phyloP scores from a whole-genome alignment of 2,888 invertebrate species.

The Drosophila quinaria region DNA sequence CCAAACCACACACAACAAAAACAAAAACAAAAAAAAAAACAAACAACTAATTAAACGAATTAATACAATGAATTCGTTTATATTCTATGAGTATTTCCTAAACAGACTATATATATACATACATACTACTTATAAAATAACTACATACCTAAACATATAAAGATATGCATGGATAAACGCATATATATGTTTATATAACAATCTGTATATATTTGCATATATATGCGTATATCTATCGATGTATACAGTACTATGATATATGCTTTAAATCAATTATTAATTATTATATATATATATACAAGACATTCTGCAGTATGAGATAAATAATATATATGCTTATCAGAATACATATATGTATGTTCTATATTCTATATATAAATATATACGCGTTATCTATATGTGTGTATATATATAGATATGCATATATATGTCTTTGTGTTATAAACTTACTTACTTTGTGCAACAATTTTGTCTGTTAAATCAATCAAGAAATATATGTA shows the following conservation, averaged over 20 bases:
- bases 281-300: conserved; percentile 57
- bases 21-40: conserved; percentile 1
- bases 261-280: conserved; percentile 67
- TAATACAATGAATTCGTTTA: conserved; percentile 50
- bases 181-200: conserved; percentile 31
- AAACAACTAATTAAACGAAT: conserved; percentile 51
- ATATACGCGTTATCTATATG: no score
- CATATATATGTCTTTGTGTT: conserved; percentile 47
- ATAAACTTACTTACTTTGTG: conserved; percentile 60
- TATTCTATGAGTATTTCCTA: conserved; percentile 76
- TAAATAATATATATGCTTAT: conserved; percentile 62
- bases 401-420: conserved; percentile 14
- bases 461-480: conserved; percentile 70
- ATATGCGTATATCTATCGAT: conserved; percentile 32
- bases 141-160: conserved; percentile 63
- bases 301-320: conserved; percentile 70
- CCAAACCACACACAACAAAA: conserved; percentile 38
- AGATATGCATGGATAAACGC: conserved; percentile 24
- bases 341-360: conserved; percentile 48
- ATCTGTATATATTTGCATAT: conserved; percentile 39
- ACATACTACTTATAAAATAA: conserved; percentile 49
- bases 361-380: conserved; percentile 16
- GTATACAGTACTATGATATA: conserved; percentile 49
- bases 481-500: conserved; percentile 73
- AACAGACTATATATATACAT: conserved; percentile 65